These are phyloP conservation scores for Hiodon tergisus DNA, from an alignment of 2,113 vertebrate species.

Conservation along the genomic window DNA sequence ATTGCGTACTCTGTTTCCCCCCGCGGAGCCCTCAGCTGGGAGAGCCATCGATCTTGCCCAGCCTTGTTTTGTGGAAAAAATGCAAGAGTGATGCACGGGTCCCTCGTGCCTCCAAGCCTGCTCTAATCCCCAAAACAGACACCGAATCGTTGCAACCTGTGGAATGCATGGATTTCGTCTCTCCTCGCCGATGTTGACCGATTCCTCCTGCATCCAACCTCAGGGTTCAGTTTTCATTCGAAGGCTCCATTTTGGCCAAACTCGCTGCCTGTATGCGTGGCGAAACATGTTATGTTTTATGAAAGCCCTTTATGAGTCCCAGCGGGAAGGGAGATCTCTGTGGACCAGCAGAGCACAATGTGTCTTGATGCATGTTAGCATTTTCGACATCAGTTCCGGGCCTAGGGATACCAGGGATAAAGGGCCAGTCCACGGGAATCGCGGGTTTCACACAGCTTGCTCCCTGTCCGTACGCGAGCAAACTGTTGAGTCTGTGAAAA, in stretches of 20 bases:
- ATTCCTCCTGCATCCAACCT: too few relatives aligned
- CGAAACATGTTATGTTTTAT: neutral
- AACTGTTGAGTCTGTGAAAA: neutral
- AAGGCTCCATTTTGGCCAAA: too few relatives aligned
- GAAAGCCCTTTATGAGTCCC: neutral
- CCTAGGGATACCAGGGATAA: neutral
- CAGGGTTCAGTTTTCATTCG: too few relatives aligned
- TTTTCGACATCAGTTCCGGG: conserved; percentile 11
- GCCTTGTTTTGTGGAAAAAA: neutral
- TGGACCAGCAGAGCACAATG: neutral
- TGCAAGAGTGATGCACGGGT: neutral
- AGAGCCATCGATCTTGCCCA: conserved; percentile 1
- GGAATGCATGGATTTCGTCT: neutral
- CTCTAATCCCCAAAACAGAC: neutral
- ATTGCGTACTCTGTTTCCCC: conserved; percentile 10
- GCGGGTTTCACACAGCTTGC: conserved; percentile 5
- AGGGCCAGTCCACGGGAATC: conserved; percentile 6
- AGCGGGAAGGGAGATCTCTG: neutral
- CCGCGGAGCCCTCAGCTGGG: neutral
- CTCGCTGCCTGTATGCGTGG: neutral
- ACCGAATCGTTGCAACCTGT: neutral
- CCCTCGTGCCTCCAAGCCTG: neutral
- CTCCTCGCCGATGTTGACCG: too few relatives aligned
- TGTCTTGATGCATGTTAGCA: neutral
- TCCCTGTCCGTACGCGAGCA: neutral